Evolutionary conservation across 2,888 invertebrate genomes (phyloP).

Genomic region (Oxytorus armatus): DNA sequence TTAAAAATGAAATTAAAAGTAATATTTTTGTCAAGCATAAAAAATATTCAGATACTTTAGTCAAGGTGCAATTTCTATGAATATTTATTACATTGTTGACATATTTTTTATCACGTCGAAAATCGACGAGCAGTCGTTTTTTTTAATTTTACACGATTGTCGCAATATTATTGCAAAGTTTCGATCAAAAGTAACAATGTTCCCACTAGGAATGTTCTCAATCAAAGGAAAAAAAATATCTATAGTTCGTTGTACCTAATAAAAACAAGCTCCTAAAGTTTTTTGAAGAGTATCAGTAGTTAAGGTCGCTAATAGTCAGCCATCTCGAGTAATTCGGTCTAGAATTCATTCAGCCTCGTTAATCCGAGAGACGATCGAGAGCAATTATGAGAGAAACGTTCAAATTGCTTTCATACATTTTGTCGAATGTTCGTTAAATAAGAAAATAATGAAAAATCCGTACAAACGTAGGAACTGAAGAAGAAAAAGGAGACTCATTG

Average conservation of each 20-base stretch:
- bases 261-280: not conserved
- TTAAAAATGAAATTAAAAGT: no score
- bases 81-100: no score
- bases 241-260: not conserved
- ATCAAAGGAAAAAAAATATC: not conserved
- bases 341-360: not conserved
- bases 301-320: conserved; percentile 25
- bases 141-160: not conserved
- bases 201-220: not conserved
- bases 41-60: not conserved
- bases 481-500: not conserved
- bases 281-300: no score
- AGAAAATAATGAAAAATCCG: conserved; percentile 5
- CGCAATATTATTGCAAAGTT: conserved; percentile 56
- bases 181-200: conserved; percentile 12
- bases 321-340: conserved; percentile 4
- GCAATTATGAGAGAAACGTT: not conserved
- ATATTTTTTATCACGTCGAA: not conserved
- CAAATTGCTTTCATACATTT: not conserved
- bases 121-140: not conserved
- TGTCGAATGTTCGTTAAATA: not conserved
- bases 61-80: no score
- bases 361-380: not conserved
- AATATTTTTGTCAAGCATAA: not conserved
- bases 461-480: not conserved